A percentile compares a stretch with the other conserved stretches of the same genome.
Evolutionary conservation across 2,888 invertebrate genomes (phyloP).

Genomic region (Oligia fasciuncula): DNA sequence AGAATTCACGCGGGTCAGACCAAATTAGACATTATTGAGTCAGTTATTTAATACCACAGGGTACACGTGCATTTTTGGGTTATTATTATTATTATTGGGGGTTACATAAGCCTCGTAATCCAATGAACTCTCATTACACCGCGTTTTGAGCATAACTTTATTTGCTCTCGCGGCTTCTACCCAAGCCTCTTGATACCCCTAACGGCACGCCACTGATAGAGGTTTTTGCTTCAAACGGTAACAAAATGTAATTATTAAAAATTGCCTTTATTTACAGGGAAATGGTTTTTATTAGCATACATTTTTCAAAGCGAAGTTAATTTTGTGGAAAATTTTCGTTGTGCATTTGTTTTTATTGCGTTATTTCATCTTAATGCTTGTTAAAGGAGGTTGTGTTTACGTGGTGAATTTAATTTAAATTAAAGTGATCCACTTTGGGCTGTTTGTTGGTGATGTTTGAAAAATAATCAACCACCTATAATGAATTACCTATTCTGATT

Average conservation of each 20-base stretch:
- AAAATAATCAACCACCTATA: neutral
- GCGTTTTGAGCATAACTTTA: constrained; percentile 86
- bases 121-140: constrained; percentile 88
- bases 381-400: constrained; percentile 4
- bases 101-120: constrained; percentile 85
- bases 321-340: constrained; percentile 59
- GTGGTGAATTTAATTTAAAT: constrained; percentile 26
- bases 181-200: constrained; percentile 82
- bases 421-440: constrained; percentile 15
- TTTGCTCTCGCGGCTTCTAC: constrained; percentile 83
- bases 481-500: neutral
- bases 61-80: constrained; percentile 89
- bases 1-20: constrained; percentile 73
- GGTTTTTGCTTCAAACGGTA: constrained; percentile 76
- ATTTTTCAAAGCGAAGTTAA: constrained; percentile 68
- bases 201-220: constrained; percentile 85
- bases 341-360: constrained; percentile 57
- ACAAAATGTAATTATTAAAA: constrained; percentile 88
- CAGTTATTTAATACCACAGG: constrained; percentile 86
- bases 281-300: constrained; percentile 75
- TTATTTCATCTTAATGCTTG: constrained; percentile 47
- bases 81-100: constrained; percentile 89
- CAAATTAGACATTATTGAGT: constrained; percentile 88
- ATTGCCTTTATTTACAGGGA: constrained; percentile 85
- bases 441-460: neutral